Evolutionary conservation across 2,113 vertebrate genomes (phyloP), one percentile per base, ranked within the genome.

Genomic region (Morone saxatilis): DNA sequence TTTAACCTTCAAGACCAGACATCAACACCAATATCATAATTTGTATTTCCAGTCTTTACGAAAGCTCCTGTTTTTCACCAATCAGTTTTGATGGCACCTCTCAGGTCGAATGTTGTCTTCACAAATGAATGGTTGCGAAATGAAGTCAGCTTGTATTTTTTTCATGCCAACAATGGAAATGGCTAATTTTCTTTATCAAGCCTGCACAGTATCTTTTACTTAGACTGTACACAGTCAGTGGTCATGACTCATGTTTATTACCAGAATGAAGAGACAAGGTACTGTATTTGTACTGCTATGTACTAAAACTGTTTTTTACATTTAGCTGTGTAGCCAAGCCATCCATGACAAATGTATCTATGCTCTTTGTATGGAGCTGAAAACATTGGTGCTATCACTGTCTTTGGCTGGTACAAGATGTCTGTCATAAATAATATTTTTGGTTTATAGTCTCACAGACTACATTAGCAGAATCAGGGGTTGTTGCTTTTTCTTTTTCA

Each of bases 321-420:
- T 48, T 6, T 57, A 48, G 20, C 13, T 51, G 22, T 0, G 9
- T 41, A 67, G 19, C 50, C 20, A 70, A 78, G 13, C 20, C 50
- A 65, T 50, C 50, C 8, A 17, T 56, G 16, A 66, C 38, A 20
- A 57, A 67, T 62, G 22, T 56, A 50, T 20, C 1, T 67, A 5
- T 47, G 36, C 41, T 79, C 48, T 38, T 40, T 47, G 41, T 38
- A 47, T 20, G 14, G 0, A 62, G 47, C 77, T 67, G 47, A 71
- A 70, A 74, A 81, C 54, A 56, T 25, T 41, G 84, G 81, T 75
- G 81, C 71, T 84, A 50, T 63, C 11, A 0, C 59, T 84, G 69
- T 73, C 20, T 53, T 47, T 65, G 74, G 70, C 74, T 71, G 62
- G 56, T n/a, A 65, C 31, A 67, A 61, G 45, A 40, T 65, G 53